Percentiles rank a stretch among this genome's conserved stretches.
phyloP scores from a whole-genome alignment of 2,113 vertebrate species.

The Labeo rohita region DNA sequence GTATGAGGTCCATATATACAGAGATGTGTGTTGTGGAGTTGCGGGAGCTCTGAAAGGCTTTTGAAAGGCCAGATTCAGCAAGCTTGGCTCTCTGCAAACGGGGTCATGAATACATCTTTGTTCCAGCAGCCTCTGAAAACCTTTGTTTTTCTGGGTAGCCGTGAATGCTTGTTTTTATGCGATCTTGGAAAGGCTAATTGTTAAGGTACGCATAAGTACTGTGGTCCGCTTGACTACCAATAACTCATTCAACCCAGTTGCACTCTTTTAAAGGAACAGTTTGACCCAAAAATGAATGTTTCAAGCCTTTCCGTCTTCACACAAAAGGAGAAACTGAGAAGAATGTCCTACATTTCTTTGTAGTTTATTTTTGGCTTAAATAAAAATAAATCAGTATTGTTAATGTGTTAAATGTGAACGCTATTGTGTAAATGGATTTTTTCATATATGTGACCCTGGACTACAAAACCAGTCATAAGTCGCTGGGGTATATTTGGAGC shows the following conservation, averaged over 20 bases:
- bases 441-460: no score
- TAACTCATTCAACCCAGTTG: conserved; percentile 21
- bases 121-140: conserved; percentile 59
- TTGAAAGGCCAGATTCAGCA: conserved; percentile 66
- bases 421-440: no score
- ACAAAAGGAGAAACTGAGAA: neutral
- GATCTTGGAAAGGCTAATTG: conserved; percentile 62
- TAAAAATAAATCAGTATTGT: no score
- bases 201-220: conserved; percentile 61
- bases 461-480: no score
- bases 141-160: conserved; percentile 65
- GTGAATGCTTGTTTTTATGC: conserved; percentile 70
- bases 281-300: neutral
- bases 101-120: conserved; percentile 74
- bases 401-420: no score
- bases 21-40: conserved; percentile 43
- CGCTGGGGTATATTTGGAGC: no score
- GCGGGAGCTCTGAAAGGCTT: conserved; percentile 42
- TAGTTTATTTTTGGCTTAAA: no score
- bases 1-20: conserved; percentile 47
- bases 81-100: conserved; percentile 64
- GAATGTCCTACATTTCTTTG: neutral
- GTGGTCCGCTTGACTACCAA: conserved; percentile 54
- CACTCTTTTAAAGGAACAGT: neutral
- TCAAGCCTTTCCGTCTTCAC: neutral